Conservation (phyloP, 2,797 vertebrate species). For the Holocentrus rufus region DNA sequence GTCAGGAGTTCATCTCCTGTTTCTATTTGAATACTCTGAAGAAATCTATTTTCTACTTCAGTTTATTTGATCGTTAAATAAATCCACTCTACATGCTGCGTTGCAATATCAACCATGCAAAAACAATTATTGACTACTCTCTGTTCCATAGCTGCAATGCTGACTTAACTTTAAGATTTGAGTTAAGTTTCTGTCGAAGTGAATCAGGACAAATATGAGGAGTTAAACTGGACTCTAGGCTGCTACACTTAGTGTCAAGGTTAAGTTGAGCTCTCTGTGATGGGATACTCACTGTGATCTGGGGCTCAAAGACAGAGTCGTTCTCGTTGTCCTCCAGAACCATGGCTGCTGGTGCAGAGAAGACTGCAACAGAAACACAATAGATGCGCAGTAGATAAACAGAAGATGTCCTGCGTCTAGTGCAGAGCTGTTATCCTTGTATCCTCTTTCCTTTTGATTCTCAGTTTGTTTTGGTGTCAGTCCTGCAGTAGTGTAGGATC, state of each 20-base stretch:
- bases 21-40: no score
- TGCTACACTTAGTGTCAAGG: no score
- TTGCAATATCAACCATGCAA: no score
- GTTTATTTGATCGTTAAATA: background rate
- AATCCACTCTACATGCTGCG: background rate
- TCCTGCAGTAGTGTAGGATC: conserved; percentile 1
- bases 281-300: conserved; percentile 77
- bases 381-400: background rate
- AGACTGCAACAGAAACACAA: conserved; percentile 1
- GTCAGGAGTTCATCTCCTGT: no score
- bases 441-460: background rate
- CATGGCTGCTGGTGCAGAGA: conserved; percentile 68
- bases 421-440: background rate
- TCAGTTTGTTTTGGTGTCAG: background rate
- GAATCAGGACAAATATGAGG: no score
- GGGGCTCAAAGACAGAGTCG: conserved; percentile 74
- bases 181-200: no score
- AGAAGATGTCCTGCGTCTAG: background rate
- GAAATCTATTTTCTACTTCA: background rate
- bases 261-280: background rate
- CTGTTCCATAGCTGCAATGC: no score
- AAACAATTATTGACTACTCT: no score
- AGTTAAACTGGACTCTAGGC: no score
- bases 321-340: conserved; percentile 76
- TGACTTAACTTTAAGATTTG: no score